phyloP scores from a whole-genome alignment of 1,140 invertebrate species.

The Drosophila ananassae region DNA sequence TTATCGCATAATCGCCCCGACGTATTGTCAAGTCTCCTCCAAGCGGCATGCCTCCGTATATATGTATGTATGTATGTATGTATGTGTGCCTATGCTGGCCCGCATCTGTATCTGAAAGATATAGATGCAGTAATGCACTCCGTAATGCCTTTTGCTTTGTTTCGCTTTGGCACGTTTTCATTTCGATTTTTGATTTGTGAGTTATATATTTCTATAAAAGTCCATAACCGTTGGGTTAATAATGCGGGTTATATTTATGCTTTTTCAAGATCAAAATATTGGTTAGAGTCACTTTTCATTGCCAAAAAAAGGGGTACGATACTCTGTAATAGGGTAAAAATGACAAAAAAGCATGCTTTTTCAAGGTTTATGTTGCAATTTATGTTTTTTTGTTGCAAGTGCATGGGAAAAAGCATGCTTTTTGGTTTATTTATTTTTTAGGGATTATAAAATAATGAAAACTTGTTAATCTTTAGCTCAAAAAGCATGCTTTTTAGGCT shows the following conservation, averaged over 20 bases:
- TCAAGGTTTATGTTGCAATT: too few species aligned
- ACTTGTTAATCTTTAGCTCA: too few species aligned
- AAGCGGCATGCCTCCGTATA: conserved; percentile 4
- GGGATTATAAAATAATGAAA: too few species aligned
- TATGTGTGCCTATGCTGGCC: conserved; percentile 19
- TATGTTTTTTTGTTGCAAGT: too few species aligned
- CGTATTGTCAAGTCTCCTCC: conserved; percentile 46
- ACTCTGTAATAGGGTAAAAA: too few species aligned
- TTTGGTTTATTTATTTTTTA: too few species aligned
- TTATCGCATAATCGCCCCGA: conserved; percentile 65
- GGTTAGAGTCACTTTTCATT: too few species aligned
- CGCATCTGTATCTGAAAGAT: conserved; percentile 11
- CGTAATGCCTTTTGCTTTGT: conserved; percentile 44
- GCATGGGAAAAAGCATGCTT: too few species aligned
- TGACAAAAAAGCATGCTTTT: too few species aligned
- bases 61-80: conserved; percentile 13
- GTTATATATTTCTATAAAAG: not conserved
- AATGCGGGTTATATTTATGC: conserved; percentile 3
- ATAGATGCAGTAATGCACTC: conserved; percentile 41
- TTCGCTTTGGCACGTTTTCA: conserved; percentile 65
- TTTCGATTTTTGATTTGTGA: conserved; percentile 34
- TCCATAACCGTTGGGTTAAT: conserved; percentile 1
- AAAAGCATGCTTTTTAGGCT: too few species aligned
- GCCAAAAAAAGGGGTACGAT: too few species aligned
- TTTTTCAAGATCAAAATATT: too few species aligned